phyloP scores from a whole-genome alignment of 2,113 vertebrate species.

The Promerops cafer region DNA sequence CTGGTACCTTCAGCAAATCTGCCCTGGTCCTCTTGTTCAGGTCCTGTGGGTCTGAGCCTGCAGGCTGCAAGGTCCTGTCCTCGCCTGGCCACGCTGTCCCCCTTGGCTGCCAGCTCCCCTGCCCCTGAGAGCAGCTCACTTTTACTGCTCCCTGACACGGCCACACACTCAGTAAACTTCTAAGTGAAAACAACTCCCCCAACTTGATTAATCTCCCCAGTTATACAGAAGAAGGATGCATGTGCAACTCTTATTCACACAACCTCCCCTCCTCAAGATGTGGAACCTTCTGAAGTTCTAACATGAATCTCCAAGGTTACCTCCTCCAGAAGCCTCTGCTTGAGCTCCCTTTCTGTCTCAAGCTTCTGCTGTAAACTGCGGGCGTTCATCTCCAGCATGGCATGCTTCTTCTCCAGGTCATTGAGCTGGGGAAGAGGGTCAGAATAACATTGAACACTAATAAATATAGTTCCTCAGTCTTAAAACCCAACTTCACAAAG shows the following conservation, averaged over 20 bases:
- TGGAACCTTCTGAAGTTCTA: background rate
- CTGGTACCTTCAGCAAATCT: background rate
- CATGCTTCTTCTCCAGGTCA: constrained; percentile 96
- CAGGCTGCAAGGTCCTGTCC: background rate
- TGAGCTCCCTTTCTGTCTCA: constrained; percentile 94
- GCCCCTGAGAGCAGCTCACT: background rate
- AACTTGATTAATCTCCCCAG: background rate
- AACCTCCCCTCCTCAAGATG: background rate
- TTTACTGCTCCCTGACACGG: background rate
- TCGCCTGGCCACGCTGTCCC: background rate
- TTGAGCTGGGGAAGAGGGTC: constrained; percentile 74
- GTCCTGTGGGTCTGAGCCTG: background rate
- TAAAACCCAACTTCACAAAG: background rate
- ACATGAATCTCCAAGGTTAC: constrained; percentile 63
- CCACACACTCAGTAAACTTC: background rate
- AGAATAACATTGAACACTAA: background rate
- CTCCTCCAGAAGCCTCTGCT: constrained; percentile 95
- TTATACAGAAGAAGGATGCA: background rate
- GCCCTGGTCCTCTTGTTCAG: background rate
- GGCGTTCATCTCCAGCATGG: constrained; percentile 97
- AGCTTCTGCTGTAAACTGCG: constrained; percentile 96
- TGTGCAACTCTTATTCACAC: background rate
- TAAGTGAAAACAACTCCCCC: background rate
- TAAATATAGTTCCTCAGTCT: background rate
- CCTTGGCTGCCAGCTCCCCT: background rate